phyloP scores from a whole-genome alignment of 1,140 invertebrate species.

The Conopomorpha cramerella region DNA sequence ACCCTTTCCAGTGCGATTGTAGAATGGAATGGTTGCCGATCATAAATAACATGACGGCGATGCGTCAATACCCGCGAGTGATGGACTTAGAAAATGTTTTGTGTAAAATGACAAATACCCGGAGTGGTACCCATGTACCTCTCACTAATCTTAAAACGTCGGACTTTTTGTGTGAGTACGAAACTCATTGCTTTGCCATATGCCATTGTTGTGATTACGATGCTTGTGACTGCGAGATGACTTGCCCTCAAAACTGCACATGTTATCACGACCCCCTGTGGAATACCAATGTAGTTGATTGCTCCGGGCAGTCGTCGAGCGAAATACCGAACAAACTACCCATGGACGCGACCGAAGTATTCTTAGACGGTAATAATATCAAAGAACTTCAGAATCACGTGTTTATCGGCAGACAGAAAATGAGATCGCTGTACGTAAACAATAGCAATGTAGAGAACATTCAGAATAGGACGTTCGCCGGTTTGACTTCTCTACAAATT shows the following conservation, averaged over 20 bases:
- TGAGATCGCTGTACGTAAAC: constrained; percentile 85
- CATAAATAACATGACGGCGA: constrained; percentile 81
- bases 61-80: constrained; percentile 80
- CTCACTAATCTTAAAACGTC: constrained; percentile 68
- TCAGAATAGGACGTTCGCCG: constrained; percentile 91
- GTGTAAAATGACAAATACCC: constrained; percentile 80
- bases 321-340: constrained; percentile 84
- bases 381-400: constrained; percentile 83
- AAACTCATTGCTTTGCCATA: constrained; percentile 89
- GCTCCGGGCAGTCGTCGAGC: constrained; percentile 74
- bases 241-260: constrained; percentile 87
- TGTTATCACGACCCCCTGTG: constrained; percentile 92
- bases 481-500: constrained; percentile 77
- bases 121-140: constrained; percentile 71
- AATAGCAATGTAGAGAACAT: constrained; percentile 83
- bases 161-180: constrained; percentile 89
- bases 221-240: constrained; percentile 95
- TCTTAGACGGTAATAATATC: constrained; percentile 88
- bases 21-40: constrained; percentile 90
- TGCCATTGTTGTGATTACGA: constrained; percentile 95
- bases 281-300: constrained; percentile 92
- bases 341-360: constrained; percentile 93
- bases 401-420: constrained; percentile 90
- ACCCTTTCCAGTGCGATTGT: constrained; percentile 90
- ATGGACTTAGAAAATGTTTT: constrained; percentile 87